A percentile compares a stretch with the other conserved stretches of the same genome.
phyloP scores from a whole-genome alignment of 1,140 invertebrate species.

The Euschistus heros region DNA sequence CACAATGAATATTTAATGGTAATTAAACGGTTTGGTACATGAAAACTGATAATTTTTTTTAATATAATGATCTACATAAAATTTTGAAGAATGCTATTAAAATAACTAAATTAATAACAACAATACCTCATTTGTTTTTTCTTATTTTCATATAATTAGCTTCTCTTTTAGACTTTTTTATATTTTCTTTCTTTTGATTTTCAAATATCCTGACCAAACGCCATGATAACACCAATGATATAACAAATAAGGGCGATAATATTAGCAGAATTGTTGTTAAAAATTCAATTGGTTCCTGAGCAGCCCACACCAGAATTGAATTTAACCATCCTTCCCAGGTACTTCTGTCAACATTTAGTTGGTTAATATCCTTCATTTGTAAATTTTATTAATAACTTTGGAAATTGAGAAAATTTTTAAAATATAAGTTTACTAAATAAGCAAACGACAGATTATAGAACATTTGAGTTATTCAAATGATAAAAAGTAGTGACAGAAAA shows the following conservation, averaged over 20 bases:
- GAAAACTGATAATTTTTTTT: background rate
- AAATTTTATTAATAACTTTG: background rate
- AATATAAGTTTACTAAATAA: no score
- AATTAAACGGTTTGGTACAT: background rate
- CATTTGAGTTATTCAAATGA: no score
- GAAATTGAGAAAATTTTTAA: no score
- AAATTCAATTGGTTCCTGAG: constrained; percentile 20
- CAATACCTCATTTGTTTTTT: constrained; percentile 18
- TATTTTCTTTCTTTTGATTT: constrained; percentile 22
- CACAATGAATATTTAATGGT: no score
- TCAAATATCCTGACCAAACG: constrained; percentile 18
- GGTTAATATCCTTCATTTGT: constrained; percentile 9
- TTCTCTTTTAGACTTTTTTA: constrained; percentile 19
- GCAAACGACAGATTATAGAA: no score
- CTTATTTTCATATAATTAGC: constrained; percentile 9
- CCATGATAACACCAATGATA: constrained; percentile 22
- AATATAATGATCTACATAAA: background rate
- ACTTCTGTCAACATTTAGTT: constrained; percentile 19
- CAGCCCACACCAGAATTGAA: constrained; percentile 17
- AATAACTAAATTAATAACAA: background rate
- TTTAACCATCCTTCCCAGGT: constrained; percentile 25
- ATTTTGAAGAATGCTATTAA: no score
- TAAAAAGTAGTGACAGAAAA: no score
- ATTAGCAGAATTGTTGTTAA: constrained; percentile 19
- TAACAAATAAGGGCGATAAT: constrained; percentile 21